Evolutionary conservation across 37 sponge, comb jelly and placozoan species (phyloP).

Genomic region (Corticium candelabrum): DNA sequence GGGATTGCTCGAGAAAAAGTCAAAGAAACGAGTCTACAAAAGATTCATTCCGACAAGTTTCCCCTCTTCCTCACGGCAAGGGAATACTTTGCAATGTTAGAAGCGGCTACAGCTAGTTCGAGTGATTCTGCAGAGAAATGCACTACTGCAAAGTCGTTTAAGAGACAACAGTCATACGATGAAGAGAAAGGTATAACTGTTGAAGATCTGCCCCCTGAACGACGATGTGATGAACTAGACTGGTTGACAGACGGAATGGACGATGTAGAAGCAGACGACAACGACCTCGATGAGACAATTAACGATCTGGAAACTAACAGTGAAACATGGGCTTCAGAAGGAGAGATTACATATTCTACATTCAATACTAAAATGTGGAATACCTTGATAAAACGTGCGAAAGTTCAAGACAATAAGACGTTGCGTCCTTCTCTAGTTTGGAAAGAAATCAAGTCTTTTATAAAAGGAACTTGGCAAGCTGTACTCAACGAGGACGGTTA

Average conservation of each 20-base stretch:
- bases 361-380: not conserved
- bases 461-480: conserved; percentile 64
- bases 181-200: not conserved
- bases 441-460: conserved; percentile 75
- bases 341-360: not conserved
- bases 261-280: not conserved
- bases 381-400: not conserved
- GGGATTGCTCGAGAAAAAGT: conserved; percentile 7
- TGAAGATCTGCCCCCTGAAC: not conserved
- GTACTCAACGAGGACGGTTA: conserved; percentile 19
- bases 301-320: not conserved
- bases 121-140: conserved; percentile 64
- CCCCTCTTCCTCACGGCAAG: conserved; percentile 67
- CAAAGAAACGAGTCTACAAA: conserved; percentile 1
- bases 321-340: not conserved
- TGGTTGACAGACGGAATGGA: not conserved
- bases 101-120: conserved; percentile 35
- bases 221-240: too few species aligned
- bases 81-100: conserved; percentile 47
- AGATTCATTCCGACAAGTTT: conserved; percentile 21
- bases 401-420: not conserved
- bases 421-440: conserved; percentile 59
- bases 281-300: not conserved
- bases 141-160: too few species aligned
- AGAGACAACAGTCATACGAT: not conserved